Percentiles rank a stretch among this genome's conserved stretches.
Conservation (phyloP, 2,113 vertebrate species). For the Silurus meridionalis region DNA sequence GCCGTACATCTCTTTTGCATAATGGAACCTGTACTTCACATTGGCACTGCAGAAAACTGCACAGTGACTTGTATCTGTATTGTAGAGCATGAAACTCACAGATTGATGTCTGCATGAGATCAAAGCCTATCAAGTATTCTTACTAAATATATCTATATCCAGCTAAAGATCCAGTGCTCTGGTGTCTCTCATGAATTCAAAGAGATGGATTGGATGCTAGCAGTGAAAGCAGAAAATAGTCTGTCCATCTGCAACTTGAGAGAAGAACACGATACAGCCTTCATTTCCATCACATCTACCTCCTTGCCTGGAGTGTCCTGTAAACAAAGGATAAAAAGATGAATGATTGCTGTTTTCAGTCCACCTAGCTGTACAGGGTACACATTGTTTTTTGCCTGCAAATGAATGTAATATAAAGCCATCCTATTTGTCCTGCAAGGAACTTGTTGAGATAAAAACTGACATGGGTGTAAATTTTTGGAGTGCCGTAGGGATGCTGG, state of each 20-base stretch:
- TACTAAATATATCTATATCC: conserved; percentile 18
- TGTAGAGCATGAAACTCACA: conserved; percentile 33
- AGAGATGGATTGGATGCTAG: not conserved
- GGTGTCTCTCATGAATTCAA: not conserved
- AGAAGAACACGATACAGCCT: conserved; percentile 1
- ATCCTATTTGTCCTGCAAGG: conserved; percentile 32
- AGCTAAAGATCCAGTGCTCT: not conserved
- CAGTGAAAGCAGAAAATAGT: not conserved
- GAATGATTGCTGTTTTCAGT: conserved; percentile 24
- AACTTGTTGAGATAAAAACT: conserved; percentile 26
- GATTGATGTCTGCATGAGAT: conserved; percentile 44
- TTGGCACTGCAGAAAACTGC: conserved; percentile 23
- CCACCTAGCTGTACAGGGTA: conserved; percentile 9
- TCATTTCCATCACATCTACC: not conserved
- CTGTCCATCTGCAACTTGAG: not conserved
- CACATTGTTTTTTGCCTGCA: conserved; percentile 26
- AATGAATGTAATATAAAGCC: conserved; percentile 39
- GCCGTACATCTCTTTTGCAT: conserved; percentile 25
- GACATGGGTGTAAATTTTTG: conserved; percentile 36
- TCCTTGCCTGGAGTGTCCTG: not conserved
- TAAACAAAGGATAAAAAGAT: conserved; percentile 25
- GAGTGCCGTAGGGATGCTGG: conserved; percentile 33
- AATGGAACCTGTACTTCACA: conserved; percentile 42
- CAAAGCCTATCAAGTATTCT: conserved; percentile 33
- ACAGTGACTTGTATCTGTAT: conserved; percentile 32